Conservation (phyloP, 2,113 vertebrate species). For the Trematomus loennbergii region DNA sequence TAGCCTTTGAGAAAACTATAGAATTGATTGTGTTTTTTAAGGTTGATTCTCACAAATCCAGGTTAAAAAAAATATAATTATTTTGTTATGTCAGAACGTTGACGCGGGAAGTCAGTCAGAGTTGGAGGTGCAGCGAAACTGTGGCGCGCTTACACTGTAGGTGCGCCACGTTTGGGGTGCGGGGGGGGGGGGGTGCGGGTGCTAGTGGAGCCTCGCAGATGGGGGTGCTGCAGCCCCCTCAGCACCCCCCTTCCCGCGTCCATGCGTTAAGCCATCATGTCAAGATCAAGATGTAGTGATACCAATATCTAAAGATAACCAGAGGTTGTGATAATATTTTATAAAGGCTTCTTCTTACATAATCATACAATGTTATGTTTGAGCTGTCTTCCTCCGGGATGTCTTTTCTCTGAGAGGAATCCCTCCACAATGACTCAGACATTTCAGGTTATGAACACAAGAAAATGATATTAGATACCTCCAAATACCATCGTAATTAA, state of each 20-base stretch:
- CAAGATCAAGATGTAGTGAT: neutral
- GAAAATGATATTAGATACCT: constrained; percentile 5
- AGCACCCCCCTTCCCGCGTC: no score
- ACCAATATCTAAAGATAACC: neutral
- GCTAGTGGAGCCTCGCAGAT: no score
- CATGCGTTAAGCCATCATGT: neutral
- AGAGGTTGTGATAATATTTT: neutral
- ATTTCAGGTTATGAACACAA: neutral
- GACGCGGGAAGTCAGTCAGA: no score
- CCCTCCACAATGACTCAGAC: constrained; percentile 1
- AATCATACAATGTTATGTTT: neutral
- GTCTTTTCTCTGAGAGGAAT: neutral
- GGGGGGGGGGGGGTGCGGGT: no score
- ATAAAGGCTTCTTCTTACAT: neutral
- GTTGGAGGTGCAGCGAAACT: no score
- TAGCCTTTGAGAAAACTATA: no score
- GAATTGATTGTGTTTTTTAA: no score
- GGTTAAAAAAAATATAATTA: neutral
- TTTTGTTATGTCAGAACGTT: neutral
- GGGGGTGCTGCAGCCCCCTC: no score
- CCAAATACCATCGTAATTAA: neutral
- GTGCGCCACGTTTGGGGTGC: no score
- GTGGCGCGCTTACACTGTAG: no score
- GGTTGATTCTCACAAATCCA: no score
- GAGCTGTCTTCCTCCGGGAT: neutral